Conservation (phyloP, 2,888 invertebrate species). For the Romanomermis culicivorax region DNA sequence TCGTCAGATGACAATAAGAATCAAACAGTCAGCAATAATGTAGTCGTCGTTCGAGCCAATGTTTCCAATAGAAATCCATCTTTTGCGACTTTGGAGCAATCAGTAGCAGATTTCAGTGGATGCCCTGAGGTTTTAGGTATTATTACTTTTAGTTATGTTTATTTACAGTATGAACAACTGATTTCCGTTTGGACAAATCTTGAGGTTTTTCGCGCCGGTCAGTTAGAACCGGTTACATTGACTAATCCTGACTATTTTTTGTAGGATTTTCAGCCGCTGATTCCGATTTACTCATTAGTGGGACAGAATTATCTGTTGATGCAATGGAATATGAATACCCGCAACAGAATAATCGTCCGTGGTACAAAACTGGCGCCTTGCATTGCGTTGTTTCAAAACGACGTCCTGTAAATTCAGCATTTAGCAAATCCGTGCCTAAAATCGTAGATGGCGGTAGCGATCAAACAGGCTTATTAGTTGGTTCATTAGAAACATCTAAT, state of each 20-base stretch:
- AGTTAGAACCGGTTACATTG: too few species aligned
- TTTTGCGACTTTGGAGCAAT: neutral
- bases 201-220: too few species aligned
- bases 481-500: neutral
- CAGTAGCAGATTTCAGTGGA: conserved; percentile 2
- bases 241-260: neutral
- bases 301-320: neutral
- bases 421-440: neutral
- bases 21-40: too few species aligned
- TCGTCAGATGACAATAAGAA: too few species aligned
- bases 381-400: neutral
- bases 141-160: too few species aligned
- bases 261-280: neutral
- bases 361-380: neutral
- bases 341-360: neutral
- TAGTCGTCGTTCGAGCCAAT: too few species aligned
- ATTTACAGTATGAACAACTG: too few species aligned
- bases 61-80: neutral
- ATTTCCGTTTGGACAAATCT: too few species aligned
- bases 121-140: conserved; percentile 2
- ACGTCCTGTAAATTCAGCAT: neutral
- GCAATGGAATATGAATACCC: conserved; percentile 1
- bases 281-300: neutral
- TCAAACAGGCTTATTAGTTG: neutral
- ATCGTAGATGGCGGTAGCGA: neutral